Evolutionary conservation across 1,140 invertebrate species (phyloP).

Genomic region (Lasaia peninsularis): DNA sequence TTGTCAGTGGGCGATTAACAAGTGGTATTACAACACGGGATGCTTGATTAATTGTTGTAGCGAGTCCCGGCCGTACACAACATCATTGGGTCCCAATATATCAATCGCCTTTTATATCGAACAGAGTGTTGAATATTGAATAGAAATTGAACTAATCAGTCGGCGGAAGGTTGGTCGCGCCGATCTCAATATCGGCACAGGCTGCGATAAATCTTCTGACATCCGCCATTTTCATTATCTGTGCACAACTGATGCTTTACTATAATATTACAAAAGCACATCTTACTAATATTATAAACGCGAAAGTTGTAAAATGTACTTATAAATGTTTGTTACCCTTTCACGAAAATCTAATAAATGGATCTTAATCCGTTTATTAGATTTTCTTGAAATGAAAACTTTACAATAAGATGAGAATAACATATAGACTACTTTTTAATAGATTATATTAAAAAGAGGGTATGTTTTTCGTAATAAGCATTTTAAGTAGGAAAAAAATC

Average conservation of each 20-base stretch:
- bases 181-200: not conserved
- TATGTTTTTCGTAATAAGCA: too few relatives aligned
- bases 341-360: too few relatives aligned
- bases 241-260: not conserved
- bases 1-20: too few relatives aligned
- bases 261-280: not conserved
- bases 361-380: too few relatives aligned
- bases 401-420: too few relatives aligned
- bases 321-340: not conserved
- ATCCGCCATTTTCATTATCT: not conserved
- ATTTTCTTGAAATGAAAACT: too few relatives aligned
- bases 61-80: not conserved
- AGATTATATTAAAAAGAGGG: too few relatives aligned
- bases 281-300: too few relatives aligned
- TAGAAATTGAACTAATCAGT: slow-evolving; percentile 8
- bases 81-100: not conserved
- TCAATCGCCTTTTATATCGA: not conserved
- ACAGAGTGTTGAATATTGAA: slow-evolving; percentile 3
- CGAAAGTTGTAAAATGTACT: not conserved
- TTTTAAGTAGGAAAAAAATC: too few relatives aligned
- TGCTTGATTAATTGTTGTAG: not conserved
- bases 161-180: not conserved
- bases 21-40: too few relatives aligned
- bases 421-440: too few relatives aligned
- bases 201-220: slow-evolving; percentile 3